Evolutionary conservation across 2,113 vertebrate species (phyloP), one percentile per base, ranked within the genome.

Genomic region (Lonchura striata): DNA sequence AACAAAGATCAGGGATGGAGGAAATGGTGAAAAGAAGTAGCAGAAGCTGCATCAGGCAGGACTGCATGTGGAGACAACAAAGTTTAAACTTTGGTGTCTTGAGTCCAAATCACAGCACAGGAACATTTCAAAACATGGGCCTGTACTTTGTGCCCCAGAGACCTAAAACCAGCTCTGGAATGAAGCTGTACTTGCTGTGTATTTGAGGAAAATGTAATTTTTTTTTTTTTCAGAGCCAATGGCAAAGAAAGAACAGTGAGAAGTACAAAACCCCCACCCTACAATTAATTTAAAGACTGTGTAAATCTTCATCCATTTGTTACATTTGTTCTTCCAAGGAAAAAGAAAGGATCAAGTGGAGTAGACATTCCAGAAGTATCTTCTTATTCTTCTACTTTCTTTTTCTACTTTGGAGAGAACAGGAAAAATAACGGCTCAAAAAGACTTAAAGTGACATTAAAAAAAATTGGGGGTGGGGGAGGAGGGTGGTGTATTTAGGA

Each of bases 401-500:
- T 77, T 53, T 91, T 72, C 16, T 37, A 15, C 12, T 79, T 57
- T 77, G 42, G 18, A 77, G 14, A 49, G 9, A 14, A 39, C 12
- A 27, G 11, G 9, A 68, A 71, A 90, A 87, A 83, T 20, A 53
- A 37, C 7, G 1, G 30, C 37, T 42, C 2, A 5, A 61, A 78
- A 50, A 60, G 2, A 2, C 39, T 75, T 70, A 56, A 87, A 82
- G 57, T 17, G 61, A 69, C 16, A 42, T 57, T 35, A 15, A 1
- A 16, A 71, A 68, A 37, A n/a, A 13, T 7, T 5, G 5, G 1
- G 4, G 2, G 42, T 20, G 18, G 13, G 20, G 2, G 10, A 3
- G 1, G 0, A 6, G 2, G 5, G 2, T 2, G 2, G 3, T 39
- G 21, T 44, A 14, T 60, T 69, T 42, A 15, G 19, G 11, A 20